Evolutionary conservation across 37 sponge, comb jelly and placozoan genomes (phyloP).

Genomic region (Bolinopsis microptera): DNA sequence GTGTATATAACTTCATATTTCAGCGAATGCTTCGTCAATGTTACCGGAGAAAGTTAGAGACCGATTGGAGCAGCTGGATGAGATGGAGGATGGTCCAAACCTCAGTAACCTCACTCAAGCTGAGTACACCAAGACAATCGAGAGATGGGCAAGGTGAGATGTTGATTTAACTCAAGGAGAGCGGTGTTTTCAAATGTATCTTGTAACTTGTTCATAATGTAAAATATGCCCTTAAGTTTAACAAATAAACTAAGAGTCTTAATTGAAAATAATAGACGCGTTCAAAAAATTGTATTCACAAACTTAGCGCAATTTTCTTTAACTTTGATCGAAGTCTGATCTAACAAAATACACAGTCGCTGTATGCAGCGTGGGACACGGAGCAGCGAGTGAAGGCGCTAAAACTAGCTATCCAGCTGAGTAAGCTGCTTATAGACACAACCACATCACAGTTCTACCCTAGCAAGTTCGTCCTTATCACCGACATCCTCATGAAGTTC

Average conservation of each 20-base stretch:
- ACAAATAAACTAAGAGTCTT: no score
- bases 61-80: slow-evolving; percentile 95
- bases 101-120: slow-evolving; percentile 83
- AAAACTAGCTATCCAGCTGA: slow-evolving; percentile 95
- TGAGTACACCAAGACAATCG: slow-evolving; percentile 92
- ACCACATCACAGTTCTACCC: slow-evolving; percentile 96
- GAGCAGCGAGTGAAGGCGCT: slow-evolving; percentile 96
- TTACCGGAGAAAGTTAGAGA: slow-evolving; percentile 85
- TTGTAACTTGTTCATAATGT: not conserved
- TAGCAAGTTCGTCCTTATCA: slow-evolving; percentile 98
- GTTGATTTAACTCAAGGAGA: no score
- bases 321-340: no score
- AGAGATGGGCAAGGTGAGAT: slow-evolving; percentile 79
- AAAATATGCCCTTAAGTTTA: no score
- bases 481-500: slow-evolving; percentile 94
- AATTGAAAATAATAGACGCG: no score
- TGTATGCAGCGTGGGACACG: slow-evolving; percentile 82
- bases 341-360: no score
- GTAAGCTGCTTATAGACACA: slow-evolving; percentile 87
- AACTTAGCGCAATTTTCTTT: no score
- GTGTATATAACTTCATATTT: not conserved
- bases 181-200: not conserved
- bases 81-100: slow-evolving; percentile 80
- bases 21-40: slow-evolving; percentile 66
- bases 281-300: no score